Evolutionary conservation across 1,140 invertebrate genomes (phyloP).

Genomic region (Sitodiplosis mosellana): DNA sequence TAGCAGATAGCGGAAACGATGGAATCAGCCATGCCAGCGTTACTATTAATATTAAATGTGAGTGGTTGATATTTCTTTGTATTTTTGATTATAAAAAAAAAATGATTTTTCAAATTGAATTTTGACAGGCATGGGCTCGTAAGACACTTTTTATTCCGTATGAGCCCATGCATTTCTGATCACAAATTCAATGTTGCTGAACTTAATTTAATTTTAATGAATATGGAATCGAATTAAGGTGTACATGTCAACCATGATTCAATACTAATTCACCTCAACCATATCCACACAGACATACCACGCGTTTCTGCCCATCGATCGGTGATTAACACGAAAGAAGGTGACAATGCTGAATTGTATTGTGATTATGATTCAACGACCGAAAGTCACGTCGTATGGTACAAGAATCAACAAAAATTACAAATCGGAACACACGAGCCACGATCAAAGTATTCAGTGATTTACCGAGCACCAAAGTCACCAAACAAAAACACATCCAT

Average conservation of each 20-base stretch:
- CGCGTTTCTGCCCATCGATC: constrained; percentile 20
- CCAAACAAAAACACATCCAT: constrained; percentile 16
- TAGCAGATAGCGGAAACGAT: constrained; percentile 16
- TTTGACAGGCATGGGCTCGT: no score
- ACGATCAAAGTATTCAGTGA: constrained; percentile 6
- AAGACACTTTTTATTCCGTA: no score
- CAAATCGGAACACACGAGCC: constrained; percentile 11
- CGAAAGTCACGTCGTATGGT: constrained; percentile 14
- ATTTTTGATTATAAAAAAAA: neutral
- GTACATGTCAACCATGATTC: no score
- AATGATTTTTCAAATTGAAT: no score
- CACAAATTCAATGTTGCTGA: no score
- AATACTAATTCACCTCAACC: no score
- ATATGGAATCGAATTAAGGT: no score
- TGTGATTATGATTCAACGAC: constrained; percentile 20
- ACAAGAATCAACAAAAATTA: constrained; percentile 13
- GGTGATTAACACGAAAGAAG: constrained; percentile 15
- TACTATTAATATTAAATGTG: constrained; percentile 14
- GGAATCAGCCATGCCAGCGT: constrained; percentile 17
- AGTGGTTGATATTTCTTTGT: neutral
- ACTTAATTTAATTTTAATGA: no score
- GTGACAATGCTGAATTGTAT: constrained; percentile 15
- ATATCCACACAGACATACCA: constrained; percentile 12
- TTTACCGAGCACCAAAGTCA: constrained; percentile 12
- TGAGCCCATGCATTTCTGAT: no score